These are phyloP conservation scores for Caenorhabditis wallacei DNA, from an alignment of 2,888 invertebrate species.

Conservation along the genomic window DNA sequence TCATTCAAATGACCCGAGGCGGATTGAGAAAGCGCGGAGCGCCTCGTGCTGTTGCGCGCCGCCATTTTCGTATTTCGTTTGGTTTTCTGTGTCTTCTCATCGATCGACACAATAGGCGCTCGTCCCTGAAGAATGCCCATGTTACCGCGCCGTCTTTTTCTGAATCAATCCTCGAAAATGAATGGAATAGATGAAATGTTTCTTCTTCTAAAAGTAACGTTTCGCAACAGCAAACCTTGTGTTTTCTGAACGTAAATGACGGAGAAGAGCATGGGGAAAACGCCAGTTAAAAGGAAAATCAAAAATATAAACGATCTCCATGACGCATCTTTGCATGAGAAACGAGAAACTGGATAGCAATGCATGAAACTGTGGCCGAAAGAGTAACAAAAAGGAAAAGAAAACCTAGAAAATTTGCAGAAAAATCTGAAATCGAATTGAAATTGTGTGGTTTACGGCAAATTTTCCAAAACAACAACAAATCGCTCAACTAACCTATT, in stretches of 20 bases:
- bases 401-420: too few species aligned
- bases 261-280: background rate
- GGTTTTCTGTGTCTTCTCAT: conserved; percentile 30
- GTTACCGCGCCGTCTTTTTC: conserved; percentile 44
- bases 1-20: conserved; percentile 58
- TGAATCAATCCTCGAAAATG: conserved; percentile 45
- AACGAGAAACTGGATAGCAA: too few species aligned
- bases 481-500: too few species aligned
- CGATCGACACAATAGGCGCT: conserved; percentile 62
- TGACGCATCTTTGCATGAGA: too few species aligned
- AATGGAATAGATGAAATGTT: background rate
- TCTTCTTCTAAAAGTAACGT: background rate
- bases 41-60: conserved; percentile 40
- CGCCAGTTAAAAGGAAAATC: background rate
- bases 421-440: too few species aligned
- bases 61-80: conserved; percentile 47
- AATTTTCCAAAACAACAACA: too few species aligned
- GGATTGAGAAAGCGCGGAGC: conserved; percentile 36
- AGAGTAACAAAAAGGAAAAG: too few species aligned
- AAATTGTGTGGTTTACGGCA: too few species aligned
- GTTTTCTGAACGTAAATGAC: background rate
- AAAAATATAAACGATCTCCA: too few species aligned
- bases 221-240: conserved; percentile 13
- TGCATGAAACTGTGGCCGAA: background rate
- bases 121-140: background rate